These are phyloP conservation scores for Formica aserva DNA, from an alignment of 2,888 invertebrate genomes.

Conservation along the genomic window DNA sequence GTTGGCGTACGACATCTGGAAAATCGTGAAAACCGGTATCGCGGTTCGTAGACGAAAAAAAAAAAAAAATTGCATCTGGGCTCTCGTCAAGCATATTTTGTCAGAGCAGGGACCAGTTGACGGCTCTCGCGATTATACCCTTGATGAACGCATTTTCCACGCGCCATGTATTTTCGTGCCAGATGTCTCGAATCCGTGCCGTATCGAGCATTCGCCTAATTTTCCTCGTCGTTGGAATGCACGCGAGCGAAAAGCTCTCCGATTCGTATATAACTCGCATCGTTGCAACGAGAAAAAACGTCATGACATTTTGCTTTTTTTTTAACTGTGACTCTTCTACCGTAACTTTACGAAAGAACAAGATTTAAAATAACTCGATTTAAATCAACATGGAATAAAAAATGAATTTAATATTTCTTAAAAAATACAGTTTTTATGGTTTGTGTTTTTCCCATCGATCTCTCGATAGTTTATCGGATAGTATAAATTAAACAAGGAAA, in stretches of 20 bases:
- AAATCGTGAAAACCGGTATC: not conserved
- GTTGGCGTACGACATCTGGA: not conserved
- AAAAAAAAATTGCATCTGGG: not conserved
- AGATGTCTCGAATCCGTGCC: slow-evolving; percentile 46
- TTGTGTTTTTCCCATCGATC: not conserved
- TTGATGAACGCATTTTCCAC: slow-evolving; percentile 46
- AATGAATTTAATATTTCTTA: slow-evolving; percentile 7
- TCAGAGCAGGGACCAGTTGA: slow-evolving; percentile 12
- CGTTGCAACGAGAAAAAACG: not conserved
- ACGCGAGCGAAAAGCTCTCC: slow-evolving; percentile 25
- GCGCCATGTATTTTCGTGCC: slow-evolving; percentile 33
- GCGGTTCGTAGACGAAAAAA: not conserved
- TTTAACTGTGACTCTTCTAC: not conserved
- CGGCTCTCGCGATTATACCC: slow-evolving; percentile 29
- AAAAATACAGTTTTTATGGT: not conserved
- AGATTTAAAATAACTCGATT: slow-evolving; percentile 6
- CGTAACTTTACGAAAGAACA: slow-evolving; percentile 4
- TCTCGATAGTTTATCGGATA: not conserved
- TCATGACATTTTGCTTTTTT: not conserved
- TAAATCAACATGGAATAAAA: not conserved
- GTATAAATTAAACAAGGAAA: not conserved
- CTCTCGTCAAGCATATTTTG: not conserved
- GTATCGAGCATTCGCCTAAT: slow-evolving; percentile 16
- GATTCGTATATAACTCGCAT: slow-evolving; percentile 6
- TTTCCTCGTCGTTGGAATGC: slow-evolving; percentile 34